phyloP scores from a whole-genome alignment of 2,797 vertebrate species.

The Siniperca undulata region DNA sequence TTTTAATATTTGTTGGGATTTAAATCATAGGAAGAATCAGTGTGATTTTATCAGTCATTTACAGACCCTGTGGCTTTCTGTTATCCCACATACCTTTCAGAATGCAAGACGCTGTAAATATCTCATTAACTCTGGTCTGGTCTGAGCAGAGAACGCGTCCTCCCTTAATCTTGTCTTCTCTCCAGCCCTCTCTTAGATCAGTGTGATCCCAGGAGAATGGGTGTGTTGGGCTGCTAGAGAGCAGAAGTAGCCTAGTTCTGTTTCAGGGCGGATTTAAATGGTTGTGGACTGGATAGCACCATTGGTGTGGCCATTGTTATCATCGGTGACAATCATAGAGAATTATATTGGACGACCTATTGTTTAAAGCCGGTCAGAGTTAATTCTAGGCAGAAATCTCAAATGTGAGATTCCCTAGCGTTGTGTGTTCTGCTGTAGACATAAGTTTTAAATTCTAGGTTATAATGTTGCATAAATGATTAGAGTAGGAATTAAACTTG shows the following conservation, averaged over 20 bases:
- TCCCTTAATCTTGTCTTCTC: constrained; percentile 80
- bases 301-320: constrained; percentile 43
- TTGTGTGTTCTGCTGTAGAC: neutral
- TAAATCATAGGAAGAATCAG: neutral
- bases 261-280: constrained; percentile 73
- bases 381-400: constrained; percentile 15
- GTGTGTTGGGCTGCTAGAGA: constrained; percentile 81
- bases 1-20: constrained; percentile 19
- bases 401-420: neutral
- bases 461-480: neutral
- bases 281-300: constrained; percentile 54
- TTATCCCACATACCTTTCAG: constrained; percentile 54
- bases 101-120: constrained; percentile 72
- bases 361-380: constrained; percentile 14
- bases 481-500: neutral
- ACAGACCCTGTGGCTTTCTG: constrained; percentile 41
- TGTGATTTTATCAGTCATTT: constrained; percentile 24
- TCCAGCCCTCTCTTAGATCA: constrained; percentile 81
- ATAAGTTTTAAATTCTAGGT: neutral
- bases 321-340: constrained; percentile 20
- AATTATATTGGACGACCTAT: constrained; percentile 9
- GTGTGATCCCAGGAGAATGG: constrained; percentile 84
- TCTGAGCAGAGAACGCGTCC: constrained; percentile 73
- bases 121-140: constrained; percentile 74
- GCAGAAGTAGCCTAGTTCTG: constrained; percentile 79